Evolutionary conservation across 1,140 invertebrate species (phyloP), one percentile per base, ranked within the genome.

Genomic region (Laupala kohalensis): DNA sequence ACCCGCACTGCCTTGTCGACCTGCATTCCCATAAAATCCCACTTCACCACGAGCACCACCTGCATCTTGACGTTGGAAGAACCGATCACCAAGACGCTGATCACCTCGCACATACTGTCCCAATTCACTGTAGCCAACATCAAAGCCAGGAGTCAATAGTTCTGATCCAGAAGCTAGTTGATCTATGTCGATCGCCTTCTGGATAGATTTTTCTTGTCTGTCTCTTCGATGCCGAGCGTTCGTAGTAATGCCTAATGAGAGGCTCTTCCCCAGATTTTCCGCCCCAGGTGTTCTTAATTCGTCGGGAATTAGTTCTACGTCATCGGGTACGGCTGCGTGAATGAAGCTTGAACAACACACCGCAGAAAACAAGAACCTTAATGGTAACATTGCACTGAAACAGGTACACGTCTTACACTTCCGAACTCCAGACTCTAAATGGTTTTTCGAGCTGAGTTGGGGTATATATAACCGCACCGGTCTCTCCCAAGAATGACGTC

Each of bases 231-330:
- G 29, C 13, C 69, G 15, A 15, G 24, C 69, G 53, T 24, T 37
- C 12, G 19, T 25, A 24, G 25, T 37, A n/a, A 70, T n/a, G 24
- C 69, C 69, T 30, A 70, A 27, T 0, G 69, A 70, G 24, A 70
- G 37, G 13, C 69, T 70, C n/a, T 25, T 53, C 19, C 69, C 69
- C 5, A 70, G 25, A 12, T 25, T 25, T n/a, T 70, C 53, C 12
- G 53, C 37, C 12, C 69, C 23, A 12, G 24, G 27, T 62, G 69
- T 70, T 2, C 6, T 62, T 24, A 53, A 26, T 24, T 70, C 69
- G 24, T 70, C 69, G 26, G 69, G 69, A 5, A 70, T 70, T 15
- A 70, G 9, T 53, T 70, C 69, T n/a, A 70, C 69, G 12, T 70
- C 69, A 62, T 66, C 12, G 23, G 26, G 23, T 9, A 53, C 9